Evolutionary conservation across 2,797 vertebrate species (phyloP), one percentile per base, ranked within the genome.

Genomic region (Hippoglossus hippoglossus): DNA sequence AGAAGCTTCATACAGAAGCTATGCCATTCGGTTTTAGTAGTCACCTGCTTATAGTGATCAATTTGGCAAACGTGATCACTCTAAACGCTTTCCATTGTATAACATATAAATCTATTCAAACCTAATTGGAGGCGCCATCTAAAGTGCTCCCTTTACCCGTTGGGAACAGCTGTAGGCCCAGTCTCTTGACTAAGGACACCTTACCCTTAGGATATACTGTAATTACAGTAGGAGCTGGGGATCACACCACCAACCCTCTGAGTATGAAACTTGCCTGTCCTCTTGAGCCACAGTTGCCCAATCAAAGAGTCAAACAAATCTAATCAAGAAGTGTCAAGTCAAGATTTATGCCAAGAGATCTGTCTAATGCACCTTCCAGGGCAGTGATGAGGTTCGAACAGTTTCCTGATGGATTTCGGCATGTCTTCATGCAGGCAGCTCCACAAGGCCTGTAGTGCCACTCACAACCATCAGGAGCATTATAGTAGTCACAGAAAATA

Each of bases 381-480:
- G 93, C 92, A 3, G 77, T 92, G 61, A 95, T 88, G 62, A 95
- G 93, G 11, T 90, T 86, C 28, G 93, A 92, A 70, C 97, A 98
- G 5, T 79, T 93, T 61, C 96, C 97, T 0, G 82, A 87, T 12
- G 96, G 97, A 82, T 97, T 96, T 60, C 88, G 95, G 84, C 98
- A 99, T 24, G 97, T 98, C 87, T 95, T 95, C 94, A 97, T 91
- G 75, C 96, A 98, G 46, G 93, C 90, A 2, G 92, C 91, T 51
- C 97, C 97, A 60, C 97, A 98, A 0, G 97, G 94, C 72, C 95
- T 95, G 86, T 98, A 98, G 81, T 98, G 97, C 97, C 97, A 98
- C 76, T 96, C 95, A 56, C 97, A 98, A 46, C 79, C 92, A 18
- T 81, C 95, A 46, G 93, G 78, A 0, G 88, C 77, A 65, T 98